phyloP scores from a whole-genome alignment of 2,888 invertebrate species.

The Protonemura montana region DNA sequence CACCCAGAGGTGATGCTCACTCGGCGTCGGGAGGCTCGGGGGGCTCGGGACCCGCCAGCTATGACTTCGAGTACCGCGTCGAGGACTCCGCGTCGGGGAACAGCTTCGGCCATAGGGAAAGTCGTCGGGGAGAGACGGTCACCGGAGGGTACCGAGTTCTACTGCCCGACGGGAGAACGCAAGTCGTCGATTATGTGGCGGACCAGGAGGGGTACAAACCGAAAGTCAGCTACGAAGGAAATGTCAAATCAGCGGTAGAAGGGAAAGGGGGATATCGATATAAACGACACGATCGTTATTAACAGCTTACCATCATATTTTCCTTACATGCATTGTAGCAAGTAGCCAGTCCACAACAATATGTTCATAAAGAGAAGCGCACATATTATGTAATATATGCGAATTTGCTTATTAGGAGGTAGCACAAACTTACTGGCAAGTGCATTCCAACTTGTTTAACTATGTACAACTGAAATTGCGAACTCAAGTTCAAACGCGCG shows the following conservation, averaged over 20 bases:
- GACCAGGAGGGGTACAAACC: conserved; percentile 84
- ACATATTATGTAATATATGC: not conserved
- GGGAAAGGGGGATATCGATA: not conserved
- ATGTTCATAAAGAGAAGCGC: no score
- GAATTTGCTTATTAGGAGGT: not conserved
- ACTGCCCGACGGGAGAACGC: conserved; percentile 86
- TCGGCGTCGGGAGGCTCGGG: not conserved
- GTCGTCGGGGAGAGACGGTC: conserved; percentile 81
- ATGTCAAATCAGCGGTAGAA: conserved; percentile 56
- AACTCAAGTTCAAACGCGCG: not conserved
- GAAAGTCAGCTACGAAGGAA: conserved; percentile 83
- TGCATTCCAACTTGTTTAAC: not conserved
- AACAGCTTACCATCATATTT: no score
- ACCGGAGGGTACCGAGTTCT: conserved; percentile 86
- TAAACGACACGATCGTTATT: not conserved
- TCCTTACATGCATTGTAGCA: no score
- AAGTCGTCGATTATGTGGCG: conserved; percentile 85
- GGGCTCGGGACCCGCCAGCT: conserved; percentile 70
- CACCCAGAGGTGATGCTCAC: not conserved
- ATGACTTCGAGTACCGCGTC: conserved; percentile 86
- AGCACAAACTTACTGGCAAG: not conserved
- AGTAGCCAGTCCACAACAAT: no score
- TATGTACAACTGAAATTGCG: not conserved
- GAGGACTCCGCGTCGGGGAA: conserved; percentile 80
- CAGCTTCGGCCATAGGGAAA: conserved; percentile 84